Evolutionary conservation across 2,113 vertebrate species (phyloP).

Genomic region (Corydoras maculifer): DNA sequence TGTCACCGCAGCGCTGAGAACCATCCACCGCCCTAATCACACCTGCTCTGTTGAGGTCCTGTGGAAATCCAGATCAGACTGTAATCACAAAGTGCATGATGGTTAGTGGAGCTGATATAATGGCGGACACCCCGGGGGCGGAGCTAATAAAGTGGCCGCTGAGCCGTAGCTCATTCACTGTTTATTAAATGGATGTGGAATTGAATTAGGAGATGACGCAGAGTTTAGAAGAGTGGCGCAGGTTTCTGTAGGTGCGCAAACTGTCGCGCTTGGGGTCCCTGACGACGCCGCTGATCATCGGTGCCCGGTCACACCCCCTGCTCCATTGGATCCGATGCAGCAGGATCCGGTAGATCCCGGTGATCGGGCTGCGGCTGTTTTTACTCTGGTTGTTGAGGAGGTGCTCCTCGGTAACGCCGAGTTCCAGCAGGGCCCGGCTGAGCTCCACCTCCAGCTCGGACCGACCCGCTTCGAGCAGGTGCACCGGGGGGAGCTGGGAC

Average conservation of each 20-base stretch:
- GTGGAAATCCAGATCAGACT: no score
- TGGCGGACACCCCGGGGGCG: no score
- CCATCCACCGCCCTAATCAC: no score
- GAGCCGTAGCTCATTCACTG: no score
- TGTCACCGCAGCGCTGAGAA: no score
- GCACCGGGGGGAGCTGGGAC: constrained; percentile 60
- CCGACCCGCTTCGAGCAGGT: constrained; percentile 55
- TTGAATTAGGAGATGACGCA: constrained; percentile 78
- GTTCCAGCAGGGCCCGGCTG: constrained; percentile 70
- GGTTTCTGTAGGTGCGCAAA: constrained; percentile 64
- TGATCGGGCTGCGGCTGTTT: constrained; percentile 73
- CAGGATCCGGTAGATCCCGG: constrained; percentile 82
- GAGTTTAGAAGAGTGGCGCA: constrained; percentile 84
- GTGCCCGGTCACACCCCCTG: constrained; percentile 68
- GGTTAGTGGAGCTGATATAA: no score
- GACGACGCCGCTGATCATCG: constrained; percentile 69
- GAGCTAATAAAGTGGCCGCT: no score
- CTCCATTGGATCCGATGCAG: constrained; percentile 76
- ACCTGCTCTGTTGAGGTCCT: no score
- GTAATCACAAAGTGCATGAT: no score
- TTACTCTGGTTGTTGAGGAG: constrained; percentile 69
- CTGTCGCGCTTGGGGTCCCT: constrained; percentile 68
- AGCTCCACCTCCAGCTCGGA: constrained; percentile 64
- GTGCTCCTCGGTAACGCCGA: constrained; percentile 77
- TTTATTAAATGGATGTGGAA: no score